Evolutionary conservation across 2,797 vertebrate genomes (phyloP).

Genomic region (Amphiprion clarkii): DNA sequence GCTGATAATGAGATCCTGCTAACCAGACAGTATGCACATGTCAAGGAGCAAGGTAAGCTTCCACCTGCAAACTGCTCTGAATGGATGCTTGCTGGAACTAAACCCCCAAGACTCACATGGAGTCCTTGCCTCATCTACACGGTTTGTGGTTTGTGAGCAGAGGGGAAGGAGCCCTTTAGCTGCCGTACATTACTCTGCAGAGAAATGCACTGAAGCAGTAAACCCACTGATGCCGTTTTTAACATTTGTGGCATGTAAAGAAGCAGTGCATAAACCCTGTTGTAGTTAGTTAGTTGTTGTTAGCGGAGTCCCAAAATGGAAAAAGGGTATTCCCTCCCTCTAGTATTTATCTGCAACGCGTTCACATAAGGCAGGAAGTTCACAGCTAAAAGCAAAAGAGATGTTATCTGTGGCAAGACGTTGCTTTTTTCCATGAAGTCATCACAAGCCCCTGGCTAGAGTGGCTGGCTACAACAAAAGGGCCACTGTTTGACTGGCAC

Average conservation of each 20-base stretch:
- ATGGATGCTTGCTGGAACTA: constrained; percentile 53
- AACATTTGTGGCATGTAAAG: background rate
- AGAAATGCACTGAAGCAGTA: constrained; percentile 18
- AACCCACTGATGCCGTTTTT: constrained; percentile 16
- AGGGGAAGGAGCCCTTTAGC: constrained; percentile 45
- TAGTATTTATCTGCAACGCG: constrained; percentile 59
- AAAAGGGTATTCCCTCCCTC: constrained; percentile 80
- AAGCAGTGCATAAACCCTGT: background rate
- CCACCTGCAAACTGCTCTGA: constrained; percentile 50
- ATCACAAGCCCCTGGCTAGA: constrained; percentile 74
- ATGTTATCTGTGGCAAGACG: constrained; percentile 84
- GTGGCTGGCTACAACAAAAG: constrained; percentile 79
- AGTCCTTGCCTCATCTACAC: constrained; percentile 54
- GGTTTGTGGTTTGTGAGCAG: constrained; percentile 50
- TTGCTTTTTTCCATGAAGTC: constrained; percentile 89
- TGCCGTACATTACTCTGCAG: constrained; percentile 38
- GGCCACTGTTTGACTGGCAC: constrained; percentile 73
- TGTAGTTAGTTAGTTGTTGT: background rate
- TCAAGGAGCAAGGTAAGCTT: constrained; percentile 44
- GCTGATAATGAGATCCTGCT: constrained; percentile 38
- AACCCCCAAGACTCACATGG: constrained; percentile 49
- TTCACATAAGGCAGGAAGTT: constrained; percentile 84
- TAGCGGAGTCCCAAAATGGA: constrained; percentile 26
- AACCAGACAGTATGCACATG: constrained; percentile 44
- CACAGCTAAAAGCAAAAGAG: constrained; percentile 82